phyloP scores from a whole-genome alignment of 2,888 invertebrate species.

The Leptopilina drosophilae region DNA sequence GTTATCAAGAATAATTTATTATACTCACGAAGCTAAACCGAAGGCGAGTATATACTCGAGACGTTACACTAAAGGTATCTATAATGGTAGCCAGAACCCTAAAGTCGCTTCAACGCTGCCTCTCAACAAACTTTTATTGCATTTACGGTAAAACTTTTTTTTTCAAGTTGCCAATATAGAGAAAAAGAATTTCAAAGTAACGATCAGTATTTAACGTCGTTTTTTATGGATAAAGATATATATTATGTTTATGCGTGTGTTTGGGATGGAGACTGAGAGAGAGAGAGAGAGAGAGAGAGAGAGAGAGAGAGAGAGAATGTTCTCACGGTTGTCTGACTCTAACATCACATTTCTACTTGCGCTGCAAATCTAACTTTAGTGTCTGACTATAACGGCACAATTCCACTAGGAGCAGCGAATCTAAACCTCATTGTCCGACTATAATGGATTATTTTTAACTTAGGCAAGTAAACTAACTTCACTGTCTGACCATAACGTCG shows the following conservation, averaged over 20 bases:
- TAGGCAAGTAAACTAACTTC: constrained; percentile 3
- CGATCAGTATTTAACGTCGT: constrained; percentile 14
- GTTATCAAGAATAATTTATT: constrained; percentile 13
- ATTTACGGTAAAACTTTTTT: constrained; percentile 27
- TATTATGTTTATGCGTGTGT: too few species aligned
- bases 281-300: too few species aligned
- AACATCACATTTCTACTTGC: constrained; percentile 16
- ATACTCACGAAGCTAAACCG: not conserved
- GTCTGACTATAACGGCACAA: constrained; percentile 7
- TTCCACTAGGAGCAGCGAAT: not conserved
- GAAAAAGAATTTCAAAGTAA: constrained; percentile 22
- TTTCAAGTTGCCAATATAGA: constrained; percentile 15
- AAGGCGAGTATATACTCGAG: not conserved
- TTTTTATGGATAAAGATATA: not conserved
- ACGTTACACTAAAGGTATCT: constrained; percentile 2
- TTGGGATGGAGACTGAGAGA: too few species aligned
- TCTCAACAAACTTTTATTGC: constrained; percentile 24
- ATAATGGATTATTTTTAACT: constrained; percentile 7
- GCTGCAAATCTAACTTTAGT: constrained; percentile 16
- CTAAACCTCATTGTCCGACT: constrained; percentile 22
- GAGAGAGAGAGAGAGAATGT: not conserved
- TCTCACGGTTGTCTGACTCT: constrained; percentile 7
- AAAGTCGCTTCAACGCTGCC: not conserved
- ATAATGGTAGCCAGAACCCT: constrained; percentile 11
- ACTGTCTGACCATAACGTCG: constrained; percentile 18